phyloP scores from a whole-genome alignment of 2,888 invertebrate species.

The Aquatica leii region DNA sequence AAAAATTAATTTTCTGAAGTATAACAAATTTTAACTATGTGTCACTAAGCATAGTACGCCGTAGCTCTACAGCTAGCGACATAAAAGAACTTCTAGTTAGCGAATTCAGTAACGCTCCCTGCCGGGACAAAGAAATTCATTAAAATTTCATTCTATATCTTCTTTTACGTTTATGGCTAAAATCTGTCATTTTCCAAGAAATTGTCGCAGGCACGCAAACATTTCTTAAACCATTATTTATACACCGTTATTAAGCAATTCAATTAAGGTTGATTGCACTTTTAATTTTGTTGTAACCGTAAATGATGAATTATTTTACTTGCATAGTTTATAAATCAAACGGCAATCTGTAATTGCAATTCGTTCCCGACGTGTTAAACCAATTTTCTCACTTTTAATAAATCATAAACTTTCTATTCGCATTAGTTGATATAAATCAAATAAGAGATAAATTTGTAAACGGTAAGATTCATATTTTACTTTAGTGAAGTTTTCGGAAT shows the following conservation, averaged over 20 bases:
- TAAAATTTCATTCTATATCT: conserved; percentile 10
- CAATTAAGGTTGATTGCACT: too few species aligned
- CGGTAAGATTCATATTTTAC: conserved; percentile 13
- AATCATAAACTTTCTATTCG: conserved; percentile 18
- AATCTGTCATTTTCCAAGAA: conserved; percentile 11
- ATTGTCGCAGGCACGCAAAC: not conserved
- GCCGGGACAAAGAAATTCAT: conserved; percentile 15
- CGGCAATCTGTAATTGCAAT: conserved; percentile 18
- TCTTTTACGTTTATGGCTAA: conserved; percentile 4
- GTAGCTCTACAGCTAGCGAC: too few species aligned
- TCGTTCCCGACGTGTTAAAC: conserved; percentile 16
- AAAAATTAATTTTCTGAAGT: too few species aligned
- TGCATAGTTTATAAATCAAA: conserved; percentile 16
- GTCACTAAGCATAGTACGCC: too few species aligned
- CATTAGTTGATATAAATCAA: conserved; percentile 15
- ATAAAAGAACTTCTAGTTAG: too few species aligned
- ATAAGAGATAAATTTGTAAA: conserved; percentile 11
- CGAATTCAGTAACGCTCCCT: not conserved
- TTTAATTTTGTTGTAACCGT: too few species aligned
- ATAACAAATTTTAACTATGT: too few species aligned
- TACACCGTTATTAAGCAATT: too few species aligned
- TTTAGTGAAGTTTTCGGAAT: conserved; percentile 12
- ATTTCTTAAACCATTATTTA: too few species aligned
- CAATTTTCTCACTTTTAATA: conserved; percentile 5
- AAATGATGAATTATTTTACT: too few species aligned